A percentile compares a stretch with the other conserved stretches of the same genome.
phyloP scores from a whole-genome alignment of 2,113 vertebrate species.

The Proteles cristata region DNA sequence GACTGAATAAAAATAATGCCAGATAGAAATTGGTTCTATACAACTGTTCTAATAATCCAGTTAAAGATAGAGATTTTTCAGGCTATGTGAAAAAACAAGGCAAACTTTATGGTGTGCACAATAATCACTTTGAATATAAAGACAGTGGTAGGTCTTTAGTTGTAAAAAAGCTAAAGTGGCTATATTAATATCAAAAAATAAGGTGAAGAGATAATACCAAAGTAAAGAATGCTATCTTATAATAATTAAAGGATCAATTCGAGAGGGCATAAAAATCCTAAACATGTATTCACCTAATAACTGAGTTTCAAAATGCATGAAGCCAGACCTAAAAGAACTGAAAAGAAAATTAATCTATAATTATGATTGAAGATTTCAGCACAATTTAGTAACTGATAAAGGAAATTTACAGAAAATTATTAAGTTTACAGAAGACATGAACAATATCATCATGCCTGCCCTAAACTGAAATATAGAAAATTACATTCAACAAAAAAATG shows the following conservation, averaged over 20 bases:
- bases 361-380: not conserved
- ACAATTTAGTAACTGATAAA: not conserved
- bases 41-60: not conserved
- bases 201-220: not conserved
- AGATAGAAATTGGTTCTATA: not conserved
- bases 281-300: not conserved
- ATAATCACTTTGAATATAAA: not conserved
- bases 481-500: not conserved
- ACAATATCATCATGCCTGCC: not conserved
- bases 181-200: not conserved
- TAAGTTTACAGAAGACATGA: not conserved
- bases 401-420: not conserved
- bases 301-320: not conserved
- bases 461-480: constrained; percentile 11
- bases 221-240: not conserved
- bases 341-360: not conserved
- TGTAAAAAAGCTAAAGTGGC: not conserved
- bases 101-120: not conserved
- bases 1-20: not conserved
- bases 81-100: not conserved
- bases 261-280: not conserved
- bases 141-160: not conserved
- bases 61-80: not conserved
- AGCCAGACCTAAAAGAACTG: not conserved
- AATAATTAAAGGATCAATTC: not conserved